A percentile compares a stretch with the other conserved stretches of the same genome.
Evolutionary conservation across 2,113 vertebrate species (phyloP).

Genomic region (Psittacara wagleri): DNA sequence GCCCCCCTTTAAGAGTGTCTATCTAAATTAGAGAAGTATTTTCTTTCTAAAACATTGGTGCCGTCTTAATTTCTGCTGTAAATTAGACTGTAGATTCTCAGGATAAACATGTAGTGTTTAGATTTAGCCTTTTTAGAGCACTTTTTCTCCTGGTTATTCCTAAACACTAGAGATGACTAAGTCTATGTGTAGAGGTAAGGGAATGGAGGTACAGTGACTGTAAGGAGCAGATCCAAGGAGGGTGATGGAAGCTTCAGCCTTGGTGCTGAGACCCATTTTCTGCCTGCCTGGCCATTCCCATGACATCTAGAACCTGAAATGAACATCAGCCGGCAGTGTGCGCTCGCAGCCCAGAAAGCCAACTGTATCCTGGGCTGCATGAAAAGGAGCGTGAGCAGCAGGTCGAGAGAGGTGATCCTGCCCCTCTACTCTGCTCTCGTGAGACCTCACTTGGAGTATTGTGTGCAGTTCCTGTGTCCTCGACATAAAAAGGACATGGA

Average conservation of each 20-base stretch:
- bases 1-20: not conserved
- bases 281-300: not conserved
- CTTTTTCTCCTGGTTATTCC: not conserved
- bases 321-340: too few species aligned
- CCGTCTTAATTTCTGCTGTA: not conserved
- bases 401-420: too few species aligned
- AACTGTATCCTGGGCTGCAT: too few species aligned
- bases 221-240: not conserved
- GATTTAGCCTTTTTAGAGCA: not conserved
- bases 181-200: not conserved
- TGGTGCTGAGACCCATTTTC: not conserved
- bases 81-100: not conserved
- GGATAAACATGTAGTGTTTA: not conserved
- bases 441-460: too few species aligned
- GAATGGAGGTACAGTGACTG: not conserved
- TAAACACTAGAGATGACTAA: not conserved
- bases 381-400: too few species aligned
- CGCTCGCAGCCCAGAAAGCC: too few species aligned
- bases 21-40: not conserved
- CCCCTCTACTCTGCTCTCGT: too few species aligned
- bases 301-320: not conserved
- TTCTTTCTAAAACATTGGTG: not conserved
- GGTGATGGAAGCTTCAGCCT: not conserved
- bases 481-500: too few species aligned
- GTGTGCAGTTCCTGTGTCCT: too few species aligned